phyloP scores from a whole-genome alignment of 2,888 invertebrate species.

The Psylliodes chrysocephalus region DNA sequence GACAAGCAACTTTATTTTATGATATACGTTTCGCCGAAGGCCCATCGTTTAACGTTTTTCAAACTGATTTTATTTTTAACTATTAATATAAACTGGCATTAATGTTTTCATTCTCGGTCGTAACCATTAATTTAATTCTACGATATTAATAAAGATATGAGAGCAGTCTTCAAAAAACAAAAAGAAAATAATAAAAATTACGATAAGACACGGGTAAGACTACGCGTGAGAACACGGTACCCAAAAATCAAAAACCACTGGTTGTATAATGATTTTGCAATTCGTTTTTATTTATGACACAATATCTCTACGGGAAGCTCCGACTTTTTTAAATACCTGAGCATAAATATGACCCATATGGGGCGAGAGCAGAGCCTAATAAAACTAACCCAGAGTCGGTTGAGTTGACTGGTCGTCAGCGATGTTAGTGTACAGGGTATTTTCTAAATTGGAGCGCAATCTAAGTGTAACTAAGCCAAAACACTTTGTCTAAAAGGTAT shows the following conservation, averaged over 20 bases:
- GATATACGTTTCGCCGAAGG: slow-evolving; percentile 5
- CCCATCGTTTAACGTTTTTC: slow-evolving; percentile 4
- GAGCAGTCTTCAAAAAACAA: background rate
- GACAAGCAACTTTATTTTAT: slow-evolving; percentile 2
- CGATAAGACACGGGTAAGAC: slow-evolving; percentile 32
- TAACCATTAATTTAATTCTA: slow-evolving; percentile 13
- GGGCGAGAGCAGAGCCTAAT: slow-evolving; percentile 47
- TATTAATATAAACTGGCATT: slow-evolving; percentile 15
- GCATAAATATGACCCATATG: slow-evolving; percentile 47
- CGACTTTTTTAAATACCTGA: slow-evolving; percentile 45
- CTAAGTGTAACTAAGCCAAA: no score
- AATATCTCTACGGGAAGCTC: slow-evolving; percentile 50
- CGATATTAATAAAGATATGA: slow-evolving; percentile 16
- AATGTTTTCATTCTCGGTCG: slow-evolving; percentile 12
- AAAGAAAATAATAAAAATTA: slow-evolving; percentile 3
- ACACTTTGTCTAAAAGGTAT: no score
- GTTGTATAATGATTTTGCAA: slow-evolving; percentile 50
- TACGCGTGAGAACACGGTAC: slow-evolving; percentile 40
- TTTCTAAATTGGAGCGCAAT: no score
- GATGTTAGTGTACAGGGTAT: background rate
- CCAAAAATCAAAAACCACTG: slow-evolving; percentile 40
- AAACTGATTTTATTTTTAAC: slow-evolving; percentile 6
- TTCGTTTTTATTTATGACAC: slow-evolving; percentile 52
- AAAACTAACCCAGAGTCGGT: slow-evolving; percentile 44
- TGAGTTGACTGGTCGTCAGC: background rate